Conservation (phyloP, 2,888 invertebrate genomes). For the Matsumyia berberina region DNA sequence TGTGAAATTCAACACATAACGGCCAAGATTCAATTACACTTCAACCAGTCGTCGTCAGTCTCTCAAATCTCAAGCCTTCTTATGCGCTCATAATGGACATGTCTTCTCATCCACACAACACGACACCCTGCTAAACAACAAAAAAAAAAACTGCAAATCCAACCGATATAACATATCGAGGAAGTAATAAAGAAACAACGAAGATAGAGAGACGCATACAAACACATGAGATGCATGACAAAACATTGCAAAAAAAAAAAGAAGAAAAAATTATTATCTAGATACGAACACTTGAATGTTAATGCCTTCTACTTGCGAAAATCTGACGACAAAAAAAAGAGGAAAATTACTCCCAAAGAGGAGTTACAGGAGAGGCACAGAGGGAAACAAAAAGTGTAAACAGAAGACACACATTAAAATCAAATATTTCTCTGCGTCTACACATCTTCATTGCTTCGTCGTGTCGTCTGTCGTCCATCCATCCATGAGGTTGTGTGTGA, state of each 20-base stretch:
- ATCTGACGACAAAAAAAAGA: constrained; percentile 41
- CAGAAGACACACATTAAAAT: constrained; percentile 32
- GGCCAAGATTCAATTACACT: constrained; percentile 70
- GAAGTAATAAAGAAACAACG: constrained; percentile 59
- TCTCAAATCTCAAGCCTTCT: constrained; percentile 60
- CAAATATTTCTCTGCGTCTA: constrained; percentile 2
- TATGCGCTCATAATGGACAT: constrained; percentile 51
- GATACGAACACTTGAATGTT: constrained; percentile 67
- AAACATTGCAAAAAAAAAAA: constrained; percentile 39
- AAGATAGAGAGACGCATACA: constrained; percentile 17
- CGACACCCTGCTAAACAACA: constrained; percentile 27
- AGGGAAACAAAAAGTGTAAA: constrained; percentile 14
- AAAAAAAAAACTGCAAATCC: constrained; percentile 42
- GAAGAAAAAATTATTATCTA: constrained; percentile 10
- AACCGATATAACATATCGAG: constrained; percentile 60
- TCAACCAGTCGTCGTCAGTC: constrained; percentile 51
- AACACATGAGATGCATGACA: constrained; percentile 36
- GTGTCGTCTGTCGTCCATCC: constrained; percentile 18
- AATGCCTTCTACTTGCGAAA: constrained; percentile 51
- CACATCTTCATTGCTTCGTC: constrained; percentile 40
- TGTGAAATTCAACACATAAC: constrained; percentile 65
- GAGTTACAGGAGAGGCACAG: constrained; percentile 5
- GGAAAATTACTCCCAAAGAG: constrained; percentile 33
- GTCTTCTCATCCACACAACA: background rate
- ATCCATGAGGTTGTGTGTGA: constrained; percentile 43